Evolutionary conservation across 2,888 invertebrate species (phyloP).

Genomic region (Melipona bicolor): DNA sequence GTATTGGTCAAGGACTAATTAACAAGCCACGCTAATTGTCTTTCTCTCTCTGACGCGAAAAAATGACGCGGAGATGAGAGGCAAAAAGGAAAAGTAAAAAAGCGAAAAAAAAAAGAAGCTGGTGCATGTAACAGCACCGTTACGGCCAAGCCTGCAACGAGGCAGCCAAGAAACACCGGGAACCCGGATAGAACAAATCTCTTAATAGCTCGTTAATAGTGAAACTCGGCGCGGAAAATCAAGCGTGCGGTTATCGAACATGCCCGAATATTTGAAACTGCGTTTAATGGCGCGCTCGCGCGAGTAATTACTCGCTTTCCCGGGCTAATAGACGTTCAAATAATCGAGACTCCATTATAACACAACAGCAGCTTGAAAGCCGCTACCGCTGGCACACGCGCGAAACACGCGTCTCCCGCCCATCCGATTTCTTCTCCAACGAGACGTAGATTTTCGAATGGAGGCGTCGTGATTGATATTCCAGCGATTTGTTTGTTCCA

Average conservation of each 20-base stretch:
- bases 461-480: no score
- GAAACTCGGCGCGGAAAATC: conserved; percentile 46
- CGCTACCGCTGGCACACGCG: neutral
- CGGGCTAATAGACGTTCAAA: conserved; percentile 47
- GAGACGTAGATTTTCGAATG: neutral
- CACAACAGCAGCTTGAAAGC: neutral
- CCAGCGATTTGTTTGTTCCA: no score
- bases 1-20: neutral
- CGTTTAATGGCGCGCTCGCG: conserved; percentile 27
- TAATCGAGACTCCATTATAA: conserved; percentile 38
- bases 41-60: neutral
- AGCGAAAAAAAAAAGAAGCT: neutral
- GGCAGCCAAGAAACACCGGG: neutral
- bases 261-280: conserved; percentile 45
- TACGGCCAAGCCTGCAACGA: neutral
- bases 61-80: neutral
- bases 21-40: neutral
- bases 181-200: conserved; percentile 27
- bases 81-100: no score
- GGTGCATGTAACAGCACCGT: neutral
- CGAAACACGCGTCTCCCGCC: neutral
- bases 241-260: conserved; percentile 48
- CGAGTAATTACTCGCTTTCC: conserved; percentile 39
- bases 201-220: conserved; percentile 42
- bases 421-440: neutral